Percentiles rank a stretch among this genome's conserved stretches.
phyloP scores from a whole-genome alignment of 2,888 invertebrate genomes.

The Apamea crenata region DNA sequence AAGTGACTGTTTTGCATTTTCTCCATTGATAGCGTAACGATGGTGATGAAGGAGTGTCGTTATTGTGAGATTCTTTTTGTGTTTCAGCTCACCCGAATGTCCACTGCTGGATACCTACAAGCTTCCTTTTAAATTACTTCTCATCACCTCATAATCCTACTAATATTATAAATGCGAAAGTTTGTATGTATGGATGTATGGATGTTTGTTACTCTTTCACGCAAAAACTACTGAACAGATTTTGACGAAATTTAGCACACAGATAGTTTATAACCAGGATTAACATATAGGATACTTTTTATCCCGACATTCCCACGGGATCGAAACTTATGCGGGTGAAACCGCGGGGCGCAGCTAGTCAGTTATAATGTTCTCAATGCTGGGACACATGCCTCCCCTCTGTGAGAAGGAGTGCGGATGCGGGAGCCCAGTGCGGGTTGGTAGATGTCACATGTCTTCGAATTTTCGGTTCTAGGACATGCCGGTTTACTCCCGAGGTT shows the following conservation, averaged over 20 bases:
- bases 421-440: not conserved
- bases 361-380: not conserved
- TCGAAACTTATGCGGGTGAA: no score
- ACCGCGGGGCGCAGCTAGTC: no score
- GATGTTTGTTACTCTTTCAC: no score
- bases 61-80: not conserved
- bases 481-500: not conserved
- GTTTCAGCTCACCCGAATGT: not conserved
- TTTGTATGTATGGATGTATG: no score
- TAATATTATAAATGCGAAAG: no score
- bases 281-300: no score
- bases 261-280: no score
- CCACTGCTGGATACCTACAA: not conserved
- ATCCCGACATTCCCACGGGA: no score
- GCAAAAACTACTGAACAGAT: no score
- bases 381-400: not conserved
- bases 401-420: no score
- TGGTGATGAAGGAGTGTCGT: constrained; percentile 2
- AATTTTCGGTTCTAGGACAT: not conserved
- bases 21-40: constrained; percentile 18
- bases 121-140: not conserved
- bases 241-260: no score
- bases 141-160: no score
- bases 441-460: not conserved
- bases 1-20: constrained; percentile 41